These are phyloP conservation scores for Eremobia ochroleuca DNA, from an alignment of 2,888 invertebrate species.

Conservation along the genomic window DNA sequence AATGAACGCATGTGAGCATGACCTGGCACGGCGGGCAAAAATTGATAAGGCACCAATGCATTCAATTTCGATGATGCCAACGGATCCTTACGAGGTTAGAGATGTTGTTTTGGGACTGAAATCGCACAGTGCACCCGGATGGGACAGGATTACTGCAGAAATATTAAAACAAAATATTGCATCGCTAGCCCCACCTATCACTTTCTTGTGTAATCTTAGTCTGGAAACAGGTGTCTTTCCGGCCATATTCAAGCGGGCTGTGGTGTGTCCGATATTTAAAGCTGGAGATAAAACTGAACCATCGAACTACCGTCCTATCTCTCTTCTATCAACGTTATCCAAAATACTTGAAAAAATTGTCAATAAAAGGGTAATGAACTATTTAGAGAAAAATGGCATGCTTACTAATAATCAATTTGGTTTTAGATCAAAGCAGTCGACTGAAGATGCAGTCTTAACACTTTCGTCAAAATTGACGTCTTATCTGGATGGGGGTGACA, in stretches of 20 bases:
- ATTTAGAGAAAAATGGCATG: neutral
- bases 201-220: neutral
- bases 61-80: neutral
- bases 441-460: neutral
- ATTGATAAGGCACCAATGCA: neutral
- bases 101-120: neutral
- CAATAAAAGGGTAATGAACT: neutral
- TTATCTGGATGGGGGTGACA: neutral
- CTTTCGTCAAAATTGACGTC: neutral
- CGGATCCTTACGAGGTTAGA: neutral
- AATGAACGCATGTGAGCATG: neutral
- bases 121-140: neutral
- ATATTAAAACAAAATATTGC: neutral
- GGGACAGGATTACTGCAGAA: constrained; percentile 4
- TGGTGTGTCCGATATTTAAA: constrained; percentile 9
- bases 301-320: neutral
- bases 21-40: neutral
- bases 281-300: neutral
- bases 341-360: neutral
- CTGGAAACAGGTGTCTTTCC: neutral
- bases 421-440: neutral
- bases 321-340: neutral
- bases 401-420: neutral
- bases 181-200: neutral
- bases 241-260: neutral